Base-by-base conservation (phyloP, 2,888 invertebrate genomes). In the Mongoloraphidia duomilia region DNA sequence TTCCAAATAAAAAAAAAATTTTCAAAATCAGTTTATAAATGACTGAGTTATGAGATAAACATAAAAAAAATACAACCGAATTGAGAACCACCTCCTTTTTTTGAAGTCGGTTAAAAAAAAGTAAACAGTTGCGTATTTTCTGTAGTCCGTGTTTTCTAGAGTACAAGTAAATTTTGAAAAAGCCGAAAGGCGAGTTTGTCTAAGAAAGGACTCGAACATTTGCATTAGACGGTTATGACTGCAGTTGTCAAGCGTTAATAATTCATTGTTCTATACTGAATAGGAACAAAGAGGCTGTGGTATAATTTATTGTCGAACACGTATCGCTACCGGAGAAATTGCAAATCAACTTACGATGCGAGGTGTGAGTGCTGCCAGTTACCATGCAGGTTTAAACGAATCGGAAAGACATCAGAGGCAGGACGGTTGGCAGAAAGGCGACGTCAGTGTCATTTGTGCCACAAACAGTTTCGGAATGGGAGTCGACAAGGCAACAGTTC, bases 391-490 rank as follows among this genome's bases (percentile, higher is more conserved):
- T 12, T 69, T 92, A 49, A 85, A 82, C 60, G 76, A 79, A 43
- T 70, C 73, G 1, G 83, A 89, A 46, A 75, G 95, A 47, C 75
- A 80, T 46, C 73, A 77, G 44, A 83, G 85, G 37, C 97, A 98
- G 68, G 85, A 88, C 63, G 80, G 84, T 55, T 98, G 97, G 97
- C 91, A 92, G 71, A 73, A 73, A 36, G 96, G 96, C 1, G 81
- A 82, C 56, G 81, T 83, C 58, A 82, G 89, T 2, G 86, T 96
- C 34, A 95, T 98, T 56, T 88, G 88, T 55, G 97, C 98, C 5
- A 98, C 98, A 0, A 85, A 97, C 50, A 95, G 95, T 61, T 98
- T 98, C 70, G 98, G 98, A 38, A 99, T 98, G 98, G 98, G 98
- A 43, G 93, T 98, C 3, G 97, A 98, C 66, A 98, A 98, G 67